Evolutionary conservation across 2,797 vertebrate genomes (phyloP).

Genomic region (Menidia menidia): DNA sequence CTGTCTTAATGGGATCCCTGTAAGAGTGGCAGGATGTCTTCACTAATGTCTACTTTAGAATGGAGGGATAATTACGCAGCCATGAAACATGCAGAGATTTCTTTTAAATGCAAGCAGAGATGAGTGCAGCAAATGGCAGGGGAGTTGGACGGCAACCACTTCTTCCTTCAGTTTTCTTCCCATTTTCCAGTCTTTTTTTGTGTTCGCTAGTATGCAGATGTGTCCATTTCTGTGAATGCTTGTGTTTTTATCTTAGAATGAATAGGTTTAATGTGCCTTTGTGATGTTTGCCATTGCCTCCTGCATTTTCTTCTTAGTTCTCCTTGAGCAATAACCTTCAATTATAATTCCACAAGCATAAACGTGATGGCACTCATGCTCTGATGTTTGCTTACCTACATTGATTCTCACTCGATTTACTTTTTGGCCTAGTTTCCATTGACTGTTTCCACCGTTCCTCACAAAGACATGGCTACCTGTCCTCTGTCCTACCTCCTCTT

Average conservation of each 20-base stretch:
- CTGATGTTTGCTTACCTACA: constrained; percentile 20
- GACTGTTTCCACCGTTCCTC: not conserved
- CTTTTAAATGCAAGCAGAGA: constrained; percentile 43
- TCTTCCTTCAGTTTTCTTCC: constrained; percentile 14
- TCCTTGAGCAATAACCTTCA: constrained; percentile 51
- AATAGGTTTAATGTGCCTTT: not conserved
- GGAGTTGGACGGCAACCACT: not conserved
- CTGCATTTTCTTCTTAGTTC: constrained; percentile 3
- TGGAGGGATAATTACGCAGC: constrained; percentile 66
- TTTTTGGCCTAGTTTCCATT: constrained; percentile 11
- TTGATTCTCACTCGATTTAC: constrained; percentile 26
- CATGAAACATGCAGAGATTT: constrained; percentile 53
- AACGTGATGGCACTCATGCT: constrained; percentile 12
- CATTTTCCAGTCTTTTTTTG: constrained; percentile 48
- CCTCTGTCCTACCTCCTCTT: not conserved
- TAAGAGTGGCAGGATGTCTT: constrained; percentile 71
- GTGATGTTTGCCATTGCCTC: constrained; percentile 21
- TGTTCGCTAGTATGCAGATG: not conserved
- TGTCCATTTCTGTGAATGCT: constrained; percentile 4
- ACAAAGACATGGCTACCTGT: not conserved
- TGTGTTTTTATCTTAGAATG: not conserved
- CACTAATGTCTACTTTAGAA: constrained; percentile 73
- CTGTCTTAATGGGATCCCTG: constrained; percentile 76
- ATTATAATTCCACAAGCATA: constrained; percentile 39
- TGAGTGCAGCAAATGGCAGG: constrained; percentile 9